phyloP scores from a whole-genome alignment of 2,797 vertebrate species.

The Crocodylus rhombifer region DNA sequence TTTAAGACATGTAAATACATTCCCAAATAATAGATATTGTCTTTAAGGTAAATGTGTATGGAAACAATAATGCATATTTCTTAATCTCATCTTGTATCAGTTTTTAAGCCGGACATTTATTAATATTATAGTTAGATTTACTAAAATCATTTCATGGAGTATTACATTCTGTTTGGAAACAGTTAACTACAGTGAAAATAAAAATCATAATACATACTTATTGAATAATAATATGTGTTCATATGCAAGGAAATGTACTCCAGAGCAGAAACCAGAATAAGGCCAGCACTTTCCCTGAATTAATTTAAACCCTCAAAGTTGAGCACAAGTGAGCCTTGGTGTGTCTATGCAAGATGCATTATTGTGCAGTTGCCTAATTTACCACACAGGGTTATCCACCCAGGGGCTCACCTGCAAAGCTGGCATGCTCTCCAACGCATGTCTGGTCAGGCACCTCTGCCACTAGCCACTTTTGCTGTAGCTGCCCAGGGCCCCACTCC shows the following conservation, averaged over 20 bases:
- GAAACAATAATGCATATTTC: background rate
- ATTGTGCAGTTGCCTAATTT: background rate
- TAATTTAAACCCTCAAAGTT: background rate
- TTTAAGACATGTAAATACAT: constrained; percentile 10
- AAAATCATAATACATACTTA: background rate
- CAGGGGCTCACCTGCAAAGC: too few species aligned
- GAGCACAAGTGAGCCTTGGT: background rate
- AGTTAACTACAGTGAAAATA: background rate
- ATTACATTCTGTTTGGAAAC: background rate
- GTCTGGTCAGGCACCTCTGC: too few species aligned
- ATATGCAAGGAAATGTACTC: fast-evolving
- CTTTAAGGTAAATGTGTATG: background rate
- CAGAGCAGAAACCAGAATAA: background rate
- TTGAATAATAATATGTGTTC: background rate
- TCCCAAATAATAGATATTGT: constrained; percentile 7
- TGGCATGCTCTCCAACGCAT: too few species aligned
- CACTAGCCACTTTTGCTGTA: too few species aligned
- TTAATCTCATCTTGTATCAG: background rate
- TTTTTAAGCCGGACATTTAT: background rate
- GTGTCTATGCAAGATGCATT: fast-evolving
- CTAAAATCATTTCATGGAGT: background rate
- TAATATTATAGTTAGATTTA: background rate
- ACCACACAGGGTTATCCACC: too few species aligned
- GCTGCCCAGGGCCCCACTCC: too few species aligned
- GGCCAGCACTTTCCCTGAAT: fast-evolving